phyloP scores from a whole-genome alignment of 2,797 vertebrate species.

The Phoxinus dragarum region DNA sequence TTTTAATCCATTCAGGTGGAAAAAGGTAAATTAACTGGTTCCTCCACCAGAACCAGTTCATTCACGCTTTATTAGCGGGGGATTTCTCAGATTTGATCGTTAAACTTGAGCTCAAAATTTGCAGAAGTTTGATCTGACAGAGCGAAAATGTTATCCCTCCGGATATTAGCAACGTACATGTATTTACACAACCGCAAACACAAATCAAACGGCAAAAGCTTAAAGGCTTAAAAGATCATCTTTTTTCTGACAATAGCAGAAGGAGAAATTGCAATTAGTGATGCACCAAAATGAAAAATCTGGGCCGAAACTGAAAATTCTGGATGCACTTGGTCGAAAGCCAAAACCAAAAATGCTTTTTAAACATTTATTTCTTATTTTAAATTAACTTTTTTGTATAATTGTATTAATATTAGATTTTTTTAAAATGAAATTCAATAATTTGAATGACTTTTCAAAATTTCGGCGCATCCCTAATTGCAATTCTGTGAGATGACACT shows the following conservation, averaged over 20 bases:
- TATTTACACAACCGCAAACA: neutral
- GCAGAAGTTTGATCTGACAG: neutral
- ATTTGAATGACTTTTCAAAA: no score
- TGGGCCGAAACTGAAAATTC: no score
- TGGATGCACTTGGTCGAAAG: no score
- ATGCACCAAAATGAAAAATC: no score
- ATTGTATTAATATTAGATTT: no score
- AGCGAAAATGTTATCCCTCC: neutral
- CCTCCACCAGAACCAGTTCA: constrained; percentile 3
- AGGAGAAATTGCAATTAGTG: neutral
- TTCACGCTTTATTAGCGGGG: constrained; percentile 13
- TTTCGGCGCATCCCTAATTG: no score
- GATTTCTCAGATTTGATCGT: neutral
- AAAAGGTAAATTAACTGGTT: constrained; percentile 9
- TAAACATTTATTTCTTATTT: no score
- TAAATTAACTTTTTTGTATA: no score
- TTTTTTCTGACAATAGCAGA: neutral
- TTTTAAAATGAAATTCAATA: no score
- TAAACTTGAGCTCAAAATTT: constrained; percentile 1
- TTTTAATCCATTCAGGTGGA: neutral
- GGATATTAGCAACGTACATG: neutral
- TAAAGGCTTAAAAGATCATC: neutral
- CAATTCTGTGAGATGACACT: neutral
- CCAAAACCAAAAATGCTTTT: no score
- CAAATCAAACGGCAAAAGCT: constrained; percentile 3